These are phyloP conservation scores for Athene cunicularia DNA, from an alignment of 2,113 vertebrate genomes.

Conservation along the genomic window DNA sequence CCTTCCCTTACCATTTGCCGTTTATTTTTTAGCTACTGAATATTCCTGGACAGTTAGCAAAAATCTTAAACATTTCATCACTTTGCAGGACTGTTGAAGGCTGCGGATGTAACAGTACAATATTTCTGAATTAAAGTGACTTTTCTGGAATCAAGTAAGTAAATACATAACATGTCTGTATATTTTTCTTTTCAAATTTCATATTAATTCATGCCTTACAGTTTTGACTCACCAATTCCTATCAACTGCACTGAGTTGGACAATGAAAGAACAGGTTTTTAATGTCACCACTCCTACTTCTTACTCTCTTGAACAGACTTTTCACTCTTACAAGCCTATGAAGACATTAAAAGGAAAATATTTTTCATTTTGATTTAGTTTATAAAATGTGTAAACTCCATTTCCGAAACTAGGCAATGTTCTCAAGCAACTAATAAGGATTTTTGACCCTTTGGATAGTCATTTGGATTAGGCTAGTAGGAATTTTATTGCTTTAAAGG, in stretches of 20 bases:
- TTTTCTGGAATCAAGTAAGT: conserved; percentile 28
- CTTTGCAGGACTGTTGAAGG: conserved; percentile 23
- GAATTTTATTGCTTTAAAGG: neutral
- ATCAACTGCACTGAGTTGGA: neutral
- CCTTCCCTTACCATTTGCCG: conserved; percentile 61
- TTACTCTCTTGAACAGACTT: neutral
- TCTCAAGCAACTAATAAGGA: neutral
- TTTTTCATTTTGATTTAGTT: neutral
- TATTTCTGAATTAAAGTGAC: conserved; percentile 62
- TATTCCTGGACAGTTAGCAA: conserved; percentile 64
- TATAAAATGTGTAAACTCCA: neutral
- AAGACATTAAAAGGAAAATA: neutral
- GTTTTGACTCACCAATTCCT: conserved; percentile 18
- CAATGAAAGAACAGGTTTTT: neutral
- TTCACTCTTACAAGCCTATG: neutral
- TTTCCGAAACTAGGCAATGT: neutral
- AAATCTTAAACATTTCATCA: conserved; percentile 66
- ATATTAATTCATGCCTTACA: conserved; percentile 41
- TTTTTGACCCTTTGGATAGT: neutral
- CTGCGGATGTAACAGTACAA: neutral
- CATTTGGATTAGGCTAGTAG: neutral
- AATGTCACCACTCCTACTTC: neutral
- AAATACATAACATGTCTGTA: conserved; percentile 51
- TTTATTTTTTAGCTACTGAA: conserved; percentile 72
- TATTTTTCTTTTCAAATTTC: conserved; percentile 58